These are phyloP conservation scores for Perdita meconis DNA, from an alignment of 2,888 invertebrate genomes.

Conservation along the genomic window DNA sequence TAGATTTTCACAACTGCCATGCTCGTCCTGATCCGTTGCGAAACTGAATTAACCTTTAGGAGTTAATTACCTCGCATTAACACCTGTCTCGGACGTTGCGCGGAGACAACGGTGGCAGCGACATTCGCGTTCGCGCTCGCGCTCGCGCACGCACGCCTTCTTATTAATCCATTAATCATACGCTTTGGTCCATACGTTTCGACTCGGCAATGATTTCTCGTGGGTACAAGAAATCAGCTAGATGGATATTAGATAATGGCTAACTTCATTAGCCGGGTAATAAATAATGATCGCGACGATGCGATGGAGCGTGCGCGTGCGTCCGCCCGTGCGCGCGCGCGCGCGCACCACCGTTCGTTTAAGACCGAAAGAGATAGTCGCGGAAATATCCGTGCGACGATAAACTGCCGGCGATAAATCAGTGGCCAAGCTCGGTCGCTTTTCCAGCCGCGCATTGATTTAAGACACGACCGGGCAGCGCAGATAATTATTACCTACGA, in stretches of 20 bases:
- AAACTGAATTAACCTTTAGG: constrained; percentile 1
- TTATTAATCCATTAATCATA: constrained; percentile 69
- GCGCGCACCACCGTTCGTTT: constrained; percentile 22
- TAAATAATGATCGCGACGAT: constrained; percentile 62
- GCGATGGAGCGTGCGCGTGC: constrained; percentile 34
- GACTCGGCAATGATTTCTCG: constrained; percentile 55
- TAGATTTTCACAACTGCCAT: neutral
- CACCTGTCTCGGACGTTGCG: constrained; percentile 58
- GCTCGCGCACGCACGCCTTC: constrained; percentile 40
- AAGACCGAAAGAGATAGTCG: constrained; percentile 52
- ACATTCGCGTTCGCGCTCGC: constrained; percentile 26
- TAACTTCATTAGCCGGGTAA: constrained; percentile 66
- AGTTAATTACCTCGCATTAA: constrained; percentile 58
- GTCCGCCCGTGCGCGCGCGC: constrained; percentile 19
- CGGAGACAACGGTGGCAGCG: constrained; percentile 41
- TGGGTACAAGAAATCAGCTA: constrained; percentile 41
- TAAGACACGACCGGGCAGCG: constrained; percentile 34
- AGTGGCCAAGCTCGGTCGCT: constrained; percentile 34
- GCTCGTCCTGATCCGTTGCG: neutral
- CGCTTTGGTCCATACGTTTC: constrained; percentile 39
- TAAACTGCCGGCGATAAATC: constrained; percentile 66
- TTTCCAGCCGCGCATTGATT: constrained; percentile 55
- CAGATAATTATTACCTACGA: constrained; percentile 58
- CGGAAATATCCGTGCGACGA: constrained; percentile 61
- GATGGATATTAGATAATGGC: constrained; percentile 69